Evolutionary conservation across 2,113 vertebrate genomes (phyloP), one percentile per base, ranked within the genome.

Genomic region (Xyliphius kryptos): DNA sequence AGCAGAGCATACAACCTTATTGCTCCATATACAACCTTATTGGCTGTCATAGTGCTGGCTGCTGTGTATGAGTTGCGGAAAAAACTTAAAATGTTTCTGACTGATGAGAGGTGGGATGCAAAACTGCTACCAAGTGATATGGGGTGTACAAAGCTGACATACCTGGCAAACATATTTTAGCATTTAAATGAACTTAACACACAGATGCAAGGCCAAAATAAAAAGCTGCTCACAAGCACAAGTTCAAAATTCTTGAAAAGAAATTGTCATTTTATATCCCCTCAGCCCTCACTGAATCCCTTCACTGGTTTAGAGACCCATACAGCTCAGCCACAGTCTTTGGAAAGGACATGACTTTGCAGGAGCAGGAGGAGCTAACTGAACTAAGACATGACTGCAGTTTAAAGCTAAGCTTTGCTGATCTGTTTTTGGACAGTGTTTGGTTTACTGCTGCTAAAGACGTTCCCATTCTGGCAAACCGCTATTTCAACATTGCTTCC

Each of bases 151-250:
- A 52, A 40, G 40, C 26, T 56, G 26, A 15, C 26, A 49, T 57
- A 46, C n/a, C n/a, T 9, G 57, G 38, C 41, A 1, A 56, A 61
- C 20, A 56, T 62, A 20, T 67, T 67, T 62, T 46, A 61, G 2
- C 62, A 74, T 56, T 62, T 74, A 14, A 74, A 71, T 66, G 72
- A 71, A 60, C 68, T 67, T 50, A 71, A 67, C 60, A 60, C 19
- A 56, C 50, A 21, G 20, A 68, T 72, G 60, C 65, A 72, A 68
- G n/a, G n/a, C n/a, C n/a, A n/a, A n/a, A n/a, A n/a, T n/a, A n/a
- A n/a, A n/a, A n/a, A n/a, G n/a, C n/a, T 68, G 37, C 64, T 68
- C 1, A 68, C 73, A 61, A 68, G 61, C 9, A 75, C 50, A 47
- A 71, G 60, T 19, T 54, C 4, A 41, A 41, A 51, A 26, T 14